phyloP scores from a whole-genome alignment of 2,888 invertebrate species.

The Myathropa florea region DNA sequence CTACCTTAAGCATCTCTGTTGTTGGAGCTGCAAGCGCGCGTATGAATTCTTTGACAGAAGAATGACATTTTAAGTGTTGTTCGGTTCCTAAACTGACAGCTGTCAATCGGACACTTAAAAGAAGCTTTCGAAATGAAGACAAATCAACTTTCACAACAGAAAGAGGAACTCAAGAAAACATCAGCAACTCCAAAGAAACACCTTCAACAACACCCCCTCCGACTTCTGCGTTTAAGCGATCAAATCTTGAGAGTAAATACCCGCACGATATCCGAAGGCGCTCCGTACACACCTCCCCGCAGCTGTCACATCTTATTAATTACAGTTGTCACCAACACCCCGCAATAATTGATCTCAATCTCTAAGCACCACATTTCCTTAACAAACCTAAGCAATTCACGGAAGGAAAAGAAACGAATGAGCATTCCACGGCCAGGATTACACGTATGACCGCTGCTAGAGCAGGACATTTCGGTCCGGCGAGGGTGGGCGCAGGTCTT shows the following conservation, averaged over 20 bases:
- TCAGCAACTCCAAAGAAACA: not conserved
- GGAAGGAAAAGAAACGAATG: not conserved
- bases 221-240: not conserved
- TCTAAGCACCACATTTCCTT: not conserved
- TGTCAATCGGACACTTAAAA: too few species aligned
- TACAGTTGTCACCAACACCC: conserved; percentile 39
- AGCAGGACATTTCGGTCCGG: conserved; percentile 32
- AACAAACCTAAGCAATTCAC: not conserved
- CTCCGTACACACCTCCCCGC: not conserved
- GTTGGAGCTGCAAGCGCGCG: too few species aligned
- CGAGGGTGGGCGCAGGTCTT: not conserved
- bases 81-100: too few species aligned
- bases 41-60: too few species aligned
- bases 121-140: too few species aligned
- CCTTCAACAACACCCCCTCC: not conserved
- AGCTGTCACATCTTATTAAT: conserved; percentile 49
- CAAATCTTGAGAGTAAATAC: not conserved
- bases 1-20: too few species aligned
- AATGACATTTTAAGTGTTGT: too few species aligned
- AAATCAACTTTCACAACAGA: too few species aligned
- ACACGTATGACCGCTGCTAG: conserved; percentile 46
- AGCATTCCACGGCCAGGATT: conserved; percentile 20
- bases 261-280: not conserved
- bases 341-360: conserved; percentile 1
- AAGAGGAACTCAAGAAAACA: not conserved